Evolutionary conservation across 1,140 invertebrate species (phyloP), one percentile per base, ranked within the genome.

Genomic region (Trinorchestia longiramus): DNA sequence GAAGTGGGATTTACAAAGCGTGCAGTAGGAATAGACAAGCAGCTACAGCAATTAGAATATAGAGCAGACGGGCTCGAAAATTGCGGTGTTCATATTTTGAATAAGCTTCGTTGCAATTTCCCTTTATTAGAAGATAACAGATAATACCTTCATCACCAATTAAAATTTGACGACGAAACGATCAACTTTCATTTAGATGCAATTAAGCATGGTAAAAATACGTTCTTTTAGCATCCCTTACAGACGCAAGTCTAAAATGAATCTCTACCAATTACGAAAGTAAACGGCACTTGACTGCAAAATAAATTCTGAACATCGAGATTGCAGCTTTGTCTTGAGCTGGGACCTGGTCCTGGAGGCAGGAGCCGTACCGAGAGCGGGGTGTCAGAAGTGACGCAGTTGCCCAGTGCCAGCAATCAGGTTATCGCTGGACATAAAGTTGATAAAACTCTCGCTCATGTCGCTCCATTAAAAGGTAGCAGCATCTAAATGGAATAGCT

Each of bases 401-500:
- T 94, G 11, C 92, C 41, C 92, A 40, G 41, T n/a, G 41, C 44
- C 43, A 47, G 11, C 92, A 94, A 94, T 94, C 92, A 94, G 43
- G 41, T 94, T 94, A 94, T 94, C 92, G 44, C 92, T 94, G 43
- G 43, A 94, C 92, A 94, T 94, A 94, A 94, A 94, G 92, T 94
- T 94, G 92, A 94, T 94, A 94, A 94, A 43, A 43, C 92, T 45
- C 92, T 94, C 92, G 44, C 92, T 94, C 92, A 94, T 94, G 92
- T 94, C 92, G 92, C 92, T 94, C 92, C 92, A 94, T 94, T 94
- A 94, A 94, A 94, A 94, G 43, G 92, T 94, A 94, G 92, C 92
- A 94, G 92, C 92, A 45, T 94, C 92, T 94, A 94, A 94, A 94
- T 94, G 92, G 92, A 94, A 94, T 94, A 94, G 92, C 92, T 94